A percentile compares a stretch with the other conserved stretches of the same genome.
Conservation (phyloP, 2,888 invertebrate genomes). For the Leuctra nigra region DNA sequence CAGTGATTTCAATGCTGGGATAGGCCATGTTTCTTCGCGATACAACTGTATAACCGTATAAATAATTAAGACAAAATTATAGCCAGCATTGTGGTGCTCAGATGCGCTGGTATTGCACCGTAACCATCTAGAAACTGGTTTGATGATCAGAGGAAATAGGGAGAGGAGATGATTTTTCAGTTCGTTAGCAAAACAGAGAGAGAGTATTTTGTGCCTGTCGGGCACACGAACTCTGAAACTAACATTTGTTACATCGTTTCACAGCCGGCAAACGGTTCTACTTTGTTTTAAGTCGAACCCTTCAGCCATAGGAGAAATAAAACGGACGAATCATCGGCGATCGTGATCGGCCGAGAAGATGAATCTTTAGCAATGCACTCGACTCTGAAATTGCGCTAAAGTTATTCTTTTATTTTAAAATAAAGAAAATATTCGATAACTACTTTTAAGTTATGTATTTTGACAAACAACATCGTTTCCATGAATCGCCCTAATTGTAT, state of each 20-base stretch:
- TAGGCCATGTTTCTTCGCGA: neutral
- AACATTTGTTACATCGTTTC: conserved; percentile 12
- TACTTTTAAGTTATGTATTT: too few relatives aligned
- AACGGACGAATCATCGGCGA: neutral
- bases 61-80: conserved; percentile 9
- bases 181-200: conserved; percentile 1
- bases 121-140: conserved; percentile 9
- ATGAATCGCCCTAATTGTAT: too few relatives aligned
- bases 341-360: conserved; percentile 10
- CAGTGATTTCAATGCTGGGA: conserved; percentile 6
- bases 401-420: too few relatives aligned
- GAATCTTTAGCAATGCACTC: too few relatives aligned
- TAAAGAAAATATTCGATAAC: too few relatives aligned
- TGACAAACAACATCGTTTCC: too few relatives aligned
- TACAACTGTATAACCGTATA: neutral
- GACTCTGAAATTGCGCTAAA: too few relatives aligned
- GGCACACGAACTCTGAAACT: conserved; percentile 10
- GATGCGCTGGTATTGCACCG: neutral
- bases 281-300: conserved; percentile 15
- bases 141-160: neutral
- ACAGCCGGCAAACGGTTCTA: neutral
- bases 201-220: neutral
- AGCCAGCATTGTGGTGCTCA: neutral
- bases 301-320: neutral
- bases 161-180: neutral